A percentile compares a stretch with the other conserved stretches of the same genome.
Conservation (phyloP, 2,797 vertebrate species). For the Odontamblyopus lacepedii region DNA sequence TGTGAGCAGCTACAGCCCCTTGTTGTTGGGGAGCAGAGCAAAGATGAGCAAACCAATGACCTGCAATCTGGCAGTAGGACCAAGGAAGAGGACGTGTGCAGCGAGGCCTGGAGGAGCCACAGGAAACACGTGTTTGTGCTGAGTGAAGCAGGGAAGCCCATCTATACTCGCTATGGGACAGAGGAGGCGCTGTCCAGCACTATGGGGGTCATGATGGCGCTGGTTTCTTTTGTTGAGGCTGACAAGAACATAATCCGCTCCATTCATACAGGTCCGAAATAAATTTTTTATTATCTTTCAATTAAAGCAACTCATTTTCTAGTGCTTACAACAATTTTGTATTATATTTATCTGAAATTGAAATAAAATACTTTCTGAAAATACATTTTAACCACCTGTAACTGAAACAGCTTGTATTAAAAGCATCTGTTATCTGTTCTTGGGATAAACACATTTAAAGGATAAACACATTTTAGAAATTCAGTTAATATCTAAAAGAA, state of each 20-base stretch:
- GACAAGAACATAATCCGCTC: slow-evolving; percentile 94
- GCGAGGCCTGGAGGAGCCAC: slow-evolving; percentile 89
- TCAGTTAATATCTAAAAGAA: neutral
- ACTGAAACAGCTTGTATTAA: too few relatives aligned
- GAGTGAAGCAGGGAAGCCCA: slow-evolving; percentile 95
- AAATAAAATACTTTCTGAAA: too few relatives aligned
- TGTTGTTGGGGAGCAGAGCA: slow-evolving; percentile 48
- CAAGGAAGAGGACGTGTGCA: slow-evolving; percentile 86
- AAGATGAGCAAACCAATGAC: slow-evolving; percentile 62
- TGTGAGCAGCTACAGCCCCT: slow-evolving; percentile 72
- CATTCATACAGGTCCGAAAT: slow-evolving; percentile 89
- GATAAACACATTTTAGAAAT: too few relatives aligned
- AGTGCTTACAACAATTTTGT: too few relatives aligned
- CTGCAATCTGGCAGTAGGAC: slow-evolving; percentile 64
- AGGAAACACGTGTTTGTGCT: slow-evolving; percentile 95
- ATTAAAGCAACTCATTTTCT: too few relatives aligned
- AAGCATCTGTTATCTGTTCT: too few relatives aligned
- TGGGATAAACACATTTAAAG: too few relatives aligned
- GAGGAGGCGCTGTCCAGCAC: slow-evolving; percentile 97
- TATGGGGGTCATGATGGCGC: slow-evolving; percentile 97
- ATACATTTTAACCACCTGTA: too few relatives aligned
- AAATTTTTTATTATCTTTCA: neutral
- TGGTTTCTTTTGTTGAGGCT: slow-evolving; percentile 94
- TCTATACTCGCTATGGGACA: slow-evolving; percentile 94
- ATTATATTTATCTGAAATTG: too few relatives aligned